Conservation (phyloP, 2,113 vertebrate species). For the Embiotoca jacksoni region DNA sequence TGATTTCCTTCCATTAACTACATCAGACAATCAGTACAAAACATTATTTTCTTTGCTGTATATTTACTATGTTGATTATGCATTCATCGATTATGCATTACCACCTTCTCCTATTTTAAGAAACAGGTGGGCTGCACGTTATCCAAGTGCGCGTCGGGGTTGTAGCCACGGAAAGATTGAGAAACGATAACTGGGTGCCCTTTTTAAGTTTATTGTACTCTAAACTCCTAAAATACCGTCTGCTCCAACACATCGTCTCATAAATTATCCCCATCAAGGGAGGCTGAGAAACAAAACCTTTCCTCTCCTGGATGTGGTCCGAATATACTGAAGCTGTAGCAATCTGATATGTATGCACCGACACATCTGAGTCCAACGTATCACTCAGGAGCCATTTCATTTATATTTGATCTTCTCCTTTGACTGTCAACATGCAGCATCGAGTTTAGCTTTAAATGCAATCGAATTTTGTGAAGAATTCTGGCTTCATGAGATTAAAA, state of each 20-base stretch:
- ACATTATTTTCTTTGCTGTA: neutral
- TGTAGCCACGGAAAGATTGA: constrained; percentile 5
- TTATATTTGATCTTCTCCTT: constrained; percentile 15
- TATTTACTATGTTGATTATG: neutral
- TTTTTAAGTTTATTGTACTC: constrained; percentile 27
- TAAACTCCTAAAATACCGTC: constrained; percentile 25
- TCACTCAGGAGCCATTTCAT: neutral
- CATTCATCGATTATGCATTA: neutral
- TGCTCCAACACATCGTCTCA: constrained; percentile 26
- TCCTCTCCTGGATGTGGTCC: constrained; percentile 19
- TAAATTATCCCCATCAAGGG: constrained; percentile 20
- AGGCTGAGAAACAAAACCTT: constrained; percentile 23
- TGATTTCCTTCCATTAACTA: neutral
- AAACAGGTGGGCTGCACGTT: neutral
- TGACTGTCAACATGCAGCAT: neutral
- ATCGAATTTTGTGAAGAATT: too few species aligned
- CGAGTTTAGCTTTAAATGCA: neutral
- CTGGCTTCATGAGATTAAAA: too few species aligned
- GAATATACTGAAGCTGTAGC: constrained; percentile 3
- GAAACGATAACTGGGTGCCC: neutral
- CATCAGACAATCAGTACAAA: too few species aligned
- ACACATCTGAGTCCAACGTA: constrained; percentile 6
- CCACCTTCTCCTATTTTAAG: neutral
- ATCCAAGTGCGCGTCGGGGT: neutral
- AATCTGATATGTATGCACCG: constrained; percentile 9